A percentile compares a stretch with the other conserved stretches of the same genome.
These are phyloP conservation scores for Macrophya annulata DNA, from an alignment of 2,888 invertebrate species.

Conservation along the genomic window DNA sequence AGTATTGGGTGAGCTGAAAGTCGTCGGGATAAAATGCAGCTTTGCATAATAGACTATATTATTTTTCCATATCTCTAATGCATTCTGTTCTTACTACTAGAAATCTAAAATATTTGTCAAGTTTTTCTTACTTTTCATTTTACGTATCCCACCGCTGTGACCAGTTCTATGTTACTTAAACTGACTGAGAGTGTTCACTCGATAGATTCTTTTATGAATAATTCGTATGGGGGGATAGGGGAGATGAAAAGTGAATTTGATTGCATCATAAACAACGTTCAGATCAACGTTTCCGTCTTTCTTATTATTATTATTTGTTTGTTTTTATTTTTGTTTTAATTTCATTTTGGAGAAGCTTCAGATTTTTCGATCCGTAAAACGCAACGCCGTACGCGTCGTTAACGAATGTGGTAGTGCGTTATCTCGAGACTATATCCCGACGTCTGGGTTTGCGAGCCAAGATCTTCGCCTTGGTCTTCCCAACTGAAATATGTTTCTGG, in stretches of 20 bases:
- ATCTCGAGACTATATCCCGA: conserved; percentile 13
- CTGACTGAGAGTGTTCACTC: not conserved
- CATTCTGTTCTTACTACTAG: not conserved
- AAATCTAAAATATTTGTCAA: not conserved
- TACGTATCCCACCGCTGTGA: conserved; percentile 24
- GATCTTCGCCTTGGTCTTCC: conserved; percentile 5
- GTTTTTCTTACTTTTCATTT: conserved; percentile 3
- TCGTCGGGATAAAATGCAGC: not conserved
- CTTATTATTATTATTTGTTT: no score
- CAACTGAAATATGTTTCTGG: conserved; percentile 51
- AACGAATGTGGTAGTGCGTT: conserved; percentile 26
- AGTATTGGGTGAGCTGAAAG: no score
- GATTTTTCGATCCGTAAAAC: conserved; percentile 24
- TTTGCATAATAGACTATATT: not conserved
- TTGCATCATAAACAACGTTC: conserved; percentile 1
- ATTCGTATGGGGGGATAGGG: not conserved
- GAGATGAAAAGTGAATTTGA: conserved; percentile 7
- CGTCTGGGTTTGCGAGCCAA: not conserved
- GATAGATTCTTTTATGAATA: not conserved
- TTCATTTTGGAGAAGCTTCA: not conserved
- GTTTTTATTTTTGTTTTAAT: not conserved
- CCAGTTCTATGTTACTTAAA: conserved; percentile 25
- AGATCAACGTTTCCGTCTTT: not conserved
- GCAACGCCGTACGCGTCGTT: not conserved
- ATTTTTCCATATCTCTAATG: not conserved